Percentiles rank a stretch among this genome's conserved stretches.
Conservation (phyloP, 2,113 vertebrate species). For the Callopanchax toddi region DNA sequence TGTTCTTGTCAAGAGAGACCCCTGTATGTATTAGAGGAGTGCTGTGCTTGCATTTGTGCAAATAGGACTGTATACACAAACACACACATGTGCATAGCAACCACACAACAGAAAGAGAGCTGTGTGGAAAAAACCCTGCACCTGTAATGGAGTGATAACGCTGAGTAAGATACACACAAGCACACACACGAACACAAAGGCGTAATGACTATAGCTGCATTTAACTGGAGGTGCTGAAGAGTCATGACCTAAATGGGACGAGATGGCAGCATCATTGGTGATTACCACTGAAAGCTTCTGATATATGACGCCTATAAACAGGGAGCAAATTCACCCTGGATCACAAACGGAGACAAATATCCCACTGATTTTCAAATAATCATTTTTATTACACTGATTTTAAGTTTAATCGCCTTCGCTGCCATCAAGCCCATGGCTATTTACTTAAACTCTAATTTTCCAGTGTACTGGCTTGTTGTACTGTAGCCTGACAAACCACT, state of each 20-base stretch:
- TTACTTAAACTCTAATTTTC: background rate
- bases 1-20: slow-evolving; percentile 61
- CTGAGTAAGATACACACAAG: slow-evolving; percentile 64
- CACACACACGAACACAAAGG: slow-evolving; percentile 12
- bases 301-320: slow-evolving; percentile 56
- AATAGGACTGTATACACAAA: slow-evolving; percentile 41
- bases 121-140: slow-evolving; percentile 48
- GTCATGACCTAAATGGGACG: slow-evolving; percentile 63
- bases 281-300: slow-evolving; percentile 61
- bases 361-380: background rate
- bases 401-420: background rate
- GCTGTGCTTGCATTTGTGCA: slow-evolving; percentile 69
- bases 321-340: slow-evolving; percentile 27
- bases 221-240: slow-evolving; percentile 41
- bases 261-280: slow-evolving; percentile 66
- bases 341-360: slow-evolving; percentile 22
- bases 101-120: slow-evolving; percentile 24
- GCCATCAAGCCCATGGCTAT: background rate
- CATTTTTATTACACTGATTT: background rate
- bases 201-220: slow-evolving; percentile 63
- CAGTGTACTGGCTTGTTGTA: too few relatives aligned
- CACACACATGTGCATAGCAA: slow-evolving; percentile 46
- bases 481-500: too few relatives aligned
- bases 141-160: slow-evolving; percentile 71
- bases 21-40: slow-evolving; percentile 55